Evolutionary conservation across 2,888 invertebrate genomes (phyloP), one percentile per base, ranked within the genome.

Genomic region (Ditula angustiorana): DNA sequence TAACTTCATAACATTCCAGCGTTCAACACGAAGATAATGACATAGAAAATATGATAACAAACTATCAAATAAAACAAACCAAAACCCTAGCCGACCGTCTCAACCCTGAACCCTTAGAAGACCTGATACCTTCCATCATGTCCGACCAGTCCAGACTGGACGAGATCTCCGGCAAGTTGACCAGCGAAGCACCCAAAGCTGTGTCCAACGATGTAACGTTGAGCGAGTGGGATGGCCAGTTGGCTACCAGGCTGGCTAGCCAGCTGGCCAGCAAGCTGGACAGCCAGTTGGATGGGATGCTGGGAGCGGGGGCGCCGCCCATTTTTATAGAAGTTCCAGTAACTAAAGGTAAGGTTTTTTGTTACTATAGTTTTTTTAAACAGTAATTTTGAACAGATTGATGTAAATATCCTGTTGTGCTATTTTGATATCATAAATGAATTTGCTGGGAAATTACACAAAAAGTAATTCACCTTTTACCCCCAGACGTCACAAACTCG

Each of bases 31-130:
- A 65, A 56, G 41, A 61, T 1, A 59, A 84, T 1, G 90, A 91
- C 44, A 84, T 91, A 0, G 90, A 91, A 46, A 89, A 89, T 0
- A 82, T 90, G 44, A 78, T 91, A 8, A 86, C 88, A 0, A 83
- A 88, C 63, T 90, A 90, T 57, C 85, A 87, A 28, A 90, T 90
- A 5, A 83, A 83, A 46, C 87, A 88, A 63, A 78, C 74, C 30
- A 76, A 77, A 30, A 66, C 35, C 0, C 16, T 50, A 16, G 30
- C 63, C 13, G 35, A 62, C 24, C 35, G 53, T 5, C 24, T n/a
- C 75, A 74, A 0, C 64, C 61, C 64, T 0, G 61, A 59, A 8
- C 44, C 64, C 0, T 13, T 59, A 1, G 59, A 64, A 8, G 58
- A 64, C 28, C 35, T 64, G 4, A 64, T 63, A 0, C 58, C 63